A percentile compares a stretch with the other conserved stretches of the same genome.
Evolutionary conservation across 1,140 invertebrate species (phyloP).

Genomic region (Pogonomyrmex barbatus): DNA sequence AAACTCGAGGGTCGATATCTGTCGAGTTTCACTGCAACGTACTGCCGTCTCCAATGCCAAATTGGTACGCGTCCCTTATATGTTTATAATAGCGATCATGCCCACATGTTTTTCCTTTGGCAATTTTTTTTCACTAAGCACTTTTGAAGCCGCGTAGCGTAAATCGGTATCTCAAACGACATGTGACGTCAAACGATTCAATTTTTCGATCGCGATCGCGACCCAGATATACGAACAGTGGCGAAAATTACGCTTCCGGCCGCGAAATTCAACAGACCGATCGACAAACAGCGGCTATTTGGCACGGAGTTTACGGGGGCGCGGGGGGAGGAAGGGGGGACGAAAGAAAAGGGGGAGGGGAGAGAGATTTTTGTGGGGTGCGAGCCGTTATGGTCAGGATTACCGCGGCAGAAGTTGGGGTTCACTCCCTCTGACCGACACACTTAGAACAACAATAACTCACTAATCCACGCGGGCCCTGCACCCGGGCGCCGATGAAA

Average conservation of each 20-base stretch:
- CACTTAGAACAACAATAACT: conserved; percentile 84
- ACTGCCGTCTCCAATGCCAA: conserved; percentile 58
- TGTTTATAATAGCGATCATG: conserved; percentile 37
- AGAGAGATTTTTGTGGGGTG: conserved; percentile 45
- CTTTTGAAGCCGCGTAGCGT: neutral
- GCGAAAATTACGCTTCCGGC: neutral
- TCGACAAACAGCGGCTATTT: conserved; percentile 61
- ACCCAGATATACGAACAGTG: neutral
- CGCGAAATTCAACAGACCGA: conserved; percentile 25
- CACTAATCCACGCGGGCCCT: conserved; percentile 80
- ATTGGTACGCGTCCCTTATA: conserved; percentile 39
- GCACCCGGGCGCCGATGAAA: conserved; percentile 81
- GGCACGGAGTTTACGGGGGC: conserved; percentile 12
- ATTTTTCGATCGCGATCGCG: neutral
- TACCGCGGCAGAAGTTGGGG: conserved; percentile 63
- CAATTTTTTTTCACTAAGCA: conserved; percentile 1
- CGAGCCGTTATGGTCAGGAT: conserved; percentile 73
- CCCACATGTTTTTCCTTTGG: neutral
- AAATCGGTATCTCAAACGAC: neutral
- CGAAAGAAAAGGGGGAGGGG: neutral
- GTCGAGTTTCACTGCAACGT: conserved; percentile 76
- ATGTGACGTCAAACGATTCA: neutral
- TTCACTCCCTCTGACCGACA: conserved; percentile 79
- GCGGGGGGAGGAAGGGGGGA: neutral
- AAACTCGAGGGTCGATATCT: conserved; percentile 78